These are phyloP conservation scores for Pteria penguin DNA, from an alignment of 2,888 invertebrate genomes.

Conservation along the genomic window DNA sequence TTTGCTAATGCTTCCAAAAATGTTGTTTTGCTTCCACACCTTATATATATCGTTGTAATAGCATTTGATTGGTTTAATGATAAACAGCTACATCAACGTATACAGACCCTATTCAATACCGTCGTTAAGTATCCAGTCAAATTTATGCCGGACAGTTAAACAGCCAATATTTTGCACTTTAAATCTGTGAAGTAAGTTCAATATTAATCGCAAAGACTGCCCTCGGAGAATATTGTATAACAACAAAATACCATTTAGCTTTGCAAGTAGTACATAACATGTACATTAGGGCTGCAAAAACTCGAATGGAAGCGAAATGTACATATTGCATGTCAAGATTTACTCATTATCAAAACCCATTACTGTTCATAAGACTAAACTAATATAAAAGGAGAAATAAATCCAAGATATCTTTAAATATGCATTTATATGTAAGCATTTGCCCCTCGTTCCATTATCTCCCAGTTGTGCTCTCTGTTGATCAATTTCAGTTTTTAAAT, in stretches of 20 bases:
- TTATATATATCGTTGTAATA: not conserved
- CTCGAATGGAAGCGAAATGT: not conserved
- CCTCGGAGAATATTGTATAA: not conserved
- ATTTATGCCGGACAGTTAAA: not conserved
- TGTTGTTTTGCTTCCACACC: not conserved
- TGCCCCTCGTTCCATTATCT: no score
- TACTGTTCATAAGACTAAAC: no score
- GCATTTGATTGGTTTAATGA: constrained; percentile 1
- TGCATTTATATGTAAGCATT: no score
- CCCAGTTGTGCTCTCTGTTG: no score
- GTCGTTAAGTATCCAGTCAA: not conserved
- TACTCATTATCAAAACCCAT: no score
- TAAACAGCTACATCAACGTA: not conserved
- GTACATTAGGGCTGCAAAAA: not conserved
- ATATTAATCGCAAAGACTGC: not conserved
- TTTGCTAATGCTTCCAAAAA: constrained; percentile 9
- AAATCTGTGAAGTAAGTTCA: not conserved
- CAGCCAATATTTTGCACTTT: not conserved
- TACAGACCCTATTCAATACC: not conserved
- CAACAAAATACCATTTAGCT: not conserved
- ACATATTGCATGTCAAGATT: not conserved
- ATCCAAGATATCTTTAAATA: no score
- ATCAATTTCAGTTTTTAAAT: no score
- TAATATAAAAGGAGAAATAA: no score
- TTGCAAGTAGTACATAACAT: not conserved